phyloP scores from a whole-genome alignment of 2,888 invertebrate species.

The Prenolepis imparis region DNA sequence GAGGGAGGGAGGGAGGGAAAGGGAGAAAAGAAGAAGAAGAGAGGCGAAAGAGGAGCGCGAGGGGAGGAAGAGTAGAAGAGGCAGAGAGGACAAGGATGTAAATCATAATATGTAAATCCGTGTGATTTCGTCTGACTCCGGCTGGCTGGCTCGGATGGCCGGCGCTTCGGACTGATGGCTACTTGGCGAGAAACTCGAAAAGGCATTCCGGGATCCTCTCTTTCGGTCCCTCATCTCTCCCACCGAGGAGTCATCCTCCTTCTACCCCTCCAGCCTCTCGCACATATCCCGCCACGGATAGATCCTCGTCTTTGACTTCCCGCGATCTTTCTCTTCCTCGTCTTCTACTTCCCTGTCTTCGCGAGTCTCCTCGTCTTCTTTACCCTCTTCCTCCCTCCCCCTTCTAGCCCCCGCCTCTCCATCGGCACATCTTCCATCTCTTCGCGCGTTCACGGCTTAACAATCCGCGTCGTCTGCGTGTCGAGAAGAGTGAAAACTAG shows the following conservation, averaged over 20 bases:
- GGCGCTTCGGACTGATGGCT: slow-evolving; percentile 80
- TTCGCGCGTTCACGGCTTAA: slow-evolving; percentile 43
- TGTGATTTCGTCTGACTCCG: slow-evolving; percentile 84
- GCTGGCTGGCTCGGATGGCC: slow-evolving; percentile 73
- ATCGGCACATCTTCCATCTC: slow-evolving; percentile 22
- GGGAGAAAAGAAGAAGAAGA: slow-evolving; percentile 18
- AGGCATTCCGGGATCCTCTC: slow-evolving; percentile 77
- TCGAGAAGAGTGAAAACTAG: slow-evolving; percentile 37
- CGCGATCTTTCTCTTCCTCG: slow-evolving; percentile 44
- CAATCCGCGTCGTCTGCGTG: slow-evolving; percentile 35
- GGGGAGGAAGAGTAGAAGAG: slow-evolving; percentile 71
- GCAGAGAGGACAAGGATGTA: slow-evolving; percentile 84
- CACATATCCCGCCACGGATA: slow-evolving; percentile 51
- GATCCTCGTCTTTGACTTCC: slow-evolving; percentile 48
- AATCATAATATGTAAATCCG: slow-evolving; percentile 85
- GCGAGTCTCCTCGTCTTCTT: slow-evolving; percentile 11
- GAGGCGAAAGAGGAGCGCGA: slow-evolving; percentile 21
- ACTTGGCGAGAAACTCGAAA: slow-evolving; percentile 80
- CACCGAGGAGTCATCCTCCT: no score
- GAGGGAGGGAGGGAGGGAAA: no score
- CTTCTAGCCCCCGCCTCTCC: no score
- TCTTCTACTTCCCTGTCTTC: slow-evolving; percentile 8
- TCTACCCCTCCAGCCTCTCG: no score
- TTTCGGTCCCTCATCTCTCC: slow-evolving; percentile 61
- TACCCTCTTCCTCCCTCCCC: background rate